These are phyloP conservation scores for Meles meles DNA, from an alignment of 2,113 vertebrate species.

Conservation along the genomic window DNA sequence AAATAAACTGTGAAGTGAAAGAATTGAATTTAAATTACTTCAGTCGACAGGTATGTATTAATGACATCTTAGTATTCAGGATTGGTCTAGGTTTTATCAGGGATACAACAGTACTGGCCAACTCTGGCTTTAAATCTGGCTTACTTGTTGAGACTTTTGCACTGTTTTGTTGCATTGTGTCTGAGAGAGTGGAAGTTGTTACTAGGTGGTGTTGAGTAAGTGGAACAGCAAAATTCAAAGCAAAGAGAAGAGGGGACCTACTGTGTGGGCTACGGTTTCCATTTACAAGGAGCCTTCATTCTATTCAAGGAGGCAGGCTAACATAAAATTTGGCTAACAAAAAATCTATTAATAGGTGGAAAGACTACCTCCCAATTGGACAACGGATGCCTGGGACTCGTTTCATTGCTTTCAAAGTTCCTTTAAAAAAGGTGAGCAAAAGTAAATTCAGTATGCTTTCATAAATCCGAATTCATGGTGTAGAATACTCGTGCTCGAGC, in stretches of 20 bases:
- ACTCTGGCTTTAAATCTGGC: neutral
- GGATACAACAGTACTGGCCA: neutral
- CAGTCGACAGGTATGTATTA: neutral
- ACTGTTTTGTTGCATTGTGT: neutral
- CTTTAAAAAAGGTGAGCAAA: conserved; percentile 85
- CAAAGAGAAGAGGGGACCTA: neutral
- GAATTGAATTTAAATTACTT: neutral
- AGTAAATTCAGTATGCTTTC: neutral
- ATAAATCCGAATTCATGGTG: neutral
- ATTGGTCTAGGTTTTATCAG: neutral
- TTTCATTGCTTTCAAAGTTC: conserved; percentile 94
- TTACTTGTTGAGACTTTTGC: neutral
- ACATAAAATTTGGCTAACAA: neutral
- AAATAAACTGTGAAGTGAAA: neutral
- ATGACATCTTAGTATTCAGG: neutral
- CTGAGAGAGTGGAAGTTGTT: neutral
- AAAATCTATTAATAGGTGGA: conserved; percentile 83
- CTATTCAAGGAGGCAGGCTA: neutral
- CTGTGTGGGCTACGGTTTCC: neutral
- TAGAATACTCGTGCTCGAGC: neutral
- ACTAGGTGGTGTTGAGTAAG: neutral
- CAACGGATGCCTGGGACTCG: conserved; percentile 88
- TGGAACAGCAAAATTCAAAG: neutral
- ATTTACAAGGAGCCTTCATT: neutral
- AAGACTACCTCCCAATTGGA: conserved; percentile 87